Conservation (phyloP, 2,888 invertebrate genomes). For the Lysandra bellargus region DNA sequence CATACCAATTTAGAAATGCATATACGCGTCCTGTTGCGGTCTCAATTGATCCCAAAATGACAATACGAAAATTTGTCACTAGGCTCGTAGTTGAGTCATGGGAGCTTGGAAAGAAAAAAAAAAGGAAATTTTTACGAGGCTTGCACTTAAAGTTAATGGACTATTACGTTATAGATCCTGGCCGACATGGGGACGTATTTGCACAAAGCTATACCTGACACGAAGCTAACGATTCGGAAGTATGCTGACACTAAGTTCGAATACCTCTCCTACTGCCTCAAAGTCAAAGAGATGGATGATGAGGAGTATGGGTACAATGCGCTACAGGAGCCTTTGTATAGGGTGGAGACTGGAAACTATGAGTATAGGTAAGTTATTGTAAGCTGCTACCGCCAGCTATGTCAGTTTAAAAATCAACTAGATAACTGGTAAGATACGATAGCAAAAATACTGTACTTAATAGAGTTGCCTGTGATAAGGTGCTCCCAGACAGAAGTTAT, state of each 20-base stretch:
- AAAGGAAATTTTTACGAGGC: too few relatives aligned
- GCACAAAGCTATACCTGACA: conserved; percentile 98
- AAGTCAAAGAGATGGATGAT: conserved; percentile 99
- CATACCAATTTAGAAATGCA: too few relatives aligned
- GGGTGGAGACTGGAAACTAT: conserved; percentile 99
- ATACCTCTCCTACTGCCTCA: conserved; percentile 98
- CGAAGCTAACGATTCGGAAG: conserved; percentile 96
- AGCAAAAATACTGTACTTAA: too few relatives aligned
- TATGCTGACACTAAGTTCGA: conserved; percentile 99
- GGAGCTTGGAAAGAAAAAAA: too few relatives aligned
- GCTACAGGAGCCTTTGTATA: conserved; percentile 96
- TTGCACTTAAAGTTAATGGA: background rate
- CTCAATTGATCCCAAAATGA: too few relatives aligned
- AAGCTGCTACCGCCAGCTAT: background rate
- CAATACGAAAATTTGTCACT: too few relatives aligned
- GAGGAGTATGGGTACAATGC: conserved; percentile 97
- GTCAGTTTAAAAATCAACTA: background rate
- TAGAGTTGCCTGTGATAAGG: too few relatives aligned
- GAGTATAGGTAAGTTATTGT: conserved; percentile 88
- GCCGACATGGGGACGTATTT: conserved; percentile 97
- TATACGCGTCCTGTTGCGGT: too few relatives aligned
- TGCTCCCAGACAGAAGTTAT: too few relatives aligned
- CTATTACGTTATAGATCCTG: conserved; percentile 82
- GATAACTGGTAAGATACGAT: too few relatives aligned
- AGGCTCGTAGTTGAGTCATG: too few relatives aligned